Conservation (phyloP, 2,888 invertebrate species). For the Cerastoderma edule region DNA sequence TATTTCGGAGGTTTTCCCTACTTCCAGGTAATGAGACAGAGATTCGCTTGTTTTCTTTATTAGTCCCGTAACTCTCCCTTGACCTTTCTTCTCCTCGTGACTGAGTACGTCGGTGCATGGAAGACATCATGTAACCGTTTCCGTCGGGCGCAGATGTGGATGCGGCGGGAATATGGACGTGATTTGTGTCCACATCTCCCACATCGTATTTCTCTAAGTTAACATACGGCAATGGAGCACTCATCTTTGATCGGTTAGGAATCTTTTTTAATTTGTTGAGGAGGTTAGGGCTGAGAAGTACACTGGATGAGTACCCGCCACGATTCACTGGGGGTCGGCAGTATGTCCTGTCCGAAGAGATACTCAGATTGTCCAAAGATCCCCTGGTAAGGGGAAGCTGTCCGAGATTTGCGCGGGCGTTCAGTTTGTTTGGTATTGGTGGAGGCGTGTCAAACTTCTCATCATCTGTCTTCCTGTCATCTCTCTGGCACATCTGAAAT, state of each 20-base stretch:
- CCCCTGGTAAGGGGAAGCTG: slow-evolving; percentile 29
- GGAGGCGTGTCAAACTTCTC: slow-evolving; percentile 62
- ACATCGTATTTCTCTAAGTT: slow-evolving; percentile 75
- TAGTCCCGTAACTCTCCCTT: slow-evolving; percentile 26
- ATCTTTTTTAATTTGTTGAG: slow-evolving; percentile 72
- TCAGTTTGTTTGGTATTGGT: slow-evolving; percentile 59
- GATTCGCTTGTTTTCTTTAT: slow-evolving; percentile 54
- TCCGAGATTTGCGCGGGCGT: slow-evolving; percentile 33
- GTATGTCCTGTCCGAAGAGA: slow-evolving; percentile 55
- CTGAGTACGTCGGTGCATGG: slow-evolving; percentile 29
- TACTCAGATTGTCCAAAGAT: slow-evolving; percentile 58
- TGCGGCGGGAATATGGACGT: slow-evolving; percentile 68
- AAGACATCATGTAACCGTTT: slow-evolving; percentile 22
- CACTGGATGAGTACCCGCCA: slow-evolving; percentile 49
- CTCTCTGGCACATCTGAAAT: slow-evolving; percentile 37
- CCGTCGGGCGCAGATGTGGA: slow-evolving; percentile 57
- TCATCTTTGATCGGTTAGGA: slow-evolving; percentile 67
- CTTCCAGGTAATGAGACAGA: slow-evolving; percentile 55
- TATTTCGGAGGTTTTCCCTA: slow-evolving; percentile 54
- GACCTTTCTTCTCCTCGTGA: slow-evolving; percentile 62
- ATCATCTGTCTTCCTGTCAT: slow-evolving; percentile 40
- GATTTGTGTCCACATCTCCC: slow-evolving; percentile 65
- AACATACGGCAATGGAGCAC: slow-evolving; percentile 78
- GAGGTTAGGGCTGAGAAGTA: slow-evolving; percentile 70
- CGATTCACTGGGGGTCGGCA: slow-evolving; percentile 37